A percentile compares a stretch with the other conserved stretches of the same genome.
Evolutionary conservation across 2,797 vertebrate genomes (phyloP).

Genomic region (Pelobates cultripes): DNA sequence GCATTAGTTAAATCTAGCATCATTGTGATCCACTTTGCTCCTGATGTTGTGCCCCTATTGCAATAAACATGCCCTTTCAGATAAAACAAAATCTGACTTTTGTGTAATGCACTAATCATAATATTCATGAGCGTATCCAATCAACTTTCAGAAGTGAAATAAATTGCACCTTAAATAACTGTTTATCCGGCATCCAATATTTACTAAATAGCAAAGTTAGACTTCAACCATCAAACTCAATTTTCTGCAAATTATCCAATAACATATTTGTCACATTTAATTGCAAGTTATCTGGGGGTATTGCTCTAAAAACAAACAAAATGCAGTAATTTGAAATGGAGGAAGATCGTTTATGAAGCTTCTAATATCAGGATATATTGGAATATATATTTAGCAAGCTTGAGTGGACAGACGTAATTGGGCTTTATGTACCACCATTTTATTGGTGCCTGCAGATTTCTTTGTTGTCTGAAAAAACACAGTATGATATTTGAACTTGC

Average conservation of each 20-base stretch:
- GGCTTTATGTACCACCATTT: conserved; percentile 48
- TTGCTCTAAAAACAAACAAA: conserved; percentile 31
- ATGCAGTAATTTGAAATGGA: conserved; percentile 33
- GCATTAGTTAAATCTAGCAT: no score
- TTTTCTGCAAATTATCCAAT: conserved; percentile 51
- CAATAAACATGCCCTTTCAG: conserved; percentile 43
- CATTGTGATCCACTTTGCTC: no score
- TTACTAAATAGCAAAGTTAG: conserved; percentile 45
- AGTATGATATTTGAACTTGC: conserved; percentile 64
- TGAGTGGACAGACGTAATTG: conserved; percentile 31
- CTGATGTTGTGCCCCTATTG: conserved; percentile 1
- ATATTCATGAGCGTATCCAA: conserved; percentile 54
- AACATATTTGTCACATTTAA: conserved; percentile 55
- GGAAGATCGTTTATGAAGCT: conserved; percentile 22
- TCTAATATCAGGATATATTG: conserved; percentile 39
- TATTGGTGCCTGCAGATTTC: conserved; percentile 59
- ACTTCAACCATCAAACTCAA: conserved; percentile 42
- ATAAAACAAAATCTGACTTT: conserved; percentile 43
- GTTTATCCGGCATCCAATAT: conserved; percentile 36
- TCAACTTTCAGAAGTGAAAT: conserved; percentile 49
- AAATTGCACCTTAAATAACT: conserved; percentile 52
- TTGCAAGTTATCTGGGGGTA: conserved; percentile 26
- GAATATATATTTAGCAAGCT: conserved; percentile 36
- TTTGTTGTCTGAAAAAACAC: conserved; percentile 65
- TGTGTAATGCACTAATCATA: conserved; percentile 49